Evolutionary conservation across 2,888 invertebrate species (phyloP).

Genomic region (Pseudococcus viburni): DNA sequence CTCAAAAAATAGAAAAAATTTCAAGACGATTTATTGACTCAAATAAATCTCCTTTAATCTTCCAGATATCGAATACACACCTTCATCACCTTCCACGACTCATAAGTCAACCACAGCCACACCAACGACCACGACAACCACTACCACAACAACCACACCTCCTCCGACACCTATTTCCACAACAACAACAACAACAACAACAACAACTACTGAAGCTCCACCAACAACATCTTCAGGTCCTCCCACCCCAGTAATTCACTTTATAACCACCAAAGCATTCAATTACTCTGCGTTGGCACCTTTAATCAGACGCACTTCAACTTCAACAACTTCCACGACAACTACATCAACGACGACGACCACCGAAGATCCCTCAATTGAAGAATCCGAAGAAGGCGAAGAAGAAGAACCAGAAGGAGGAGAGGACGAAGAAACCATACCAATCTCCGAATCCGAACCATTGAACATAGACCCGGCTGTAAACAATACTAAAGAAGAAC

Average conservation of each 20-base stretch:
- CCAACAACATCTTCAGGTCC: constrained; percentile 56
- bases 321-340: background rate
- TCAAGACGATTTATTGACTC: no score
- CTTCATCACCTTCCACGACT: constrained; percentile 63
- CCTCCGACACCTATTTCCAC: constrained; percentile 33
- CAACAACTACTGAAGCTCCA: background rate
- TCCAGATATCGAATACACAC: constrained; percentile 56
- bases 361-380: background rate
- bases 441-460: constrained; percentile 6
- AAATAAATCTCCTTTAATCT: no score
- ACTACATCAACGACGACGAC: background rate
- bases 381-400: background rate
- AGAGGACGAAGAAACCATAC: constrained; percentile 11
- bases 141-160: constrained; percentile 45
- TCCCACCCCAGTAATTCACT: constrained; percentile 59
- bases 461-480: background rate
- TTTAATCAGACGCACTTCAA: background rate
- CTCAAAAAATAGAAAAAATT: no score
- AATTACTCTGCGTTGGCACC: background rate
- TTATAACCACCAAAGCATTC: constrained; percentile 67
- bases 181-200: background rate
- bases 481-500: constrained; percentile 39
- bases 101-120: constrained; percentile 45
- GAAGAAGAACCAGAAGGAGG: background rate
- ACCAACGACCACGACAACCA: constrained; percentile 62